A percentile compares a stretch with the other conserved stretches of the same genome.
These are phyloP conservation scores for Hypomecis atomaria DNA, from an alignment of 2,888 invertebrate genomes.

Conservation along the genomic window DNA sequence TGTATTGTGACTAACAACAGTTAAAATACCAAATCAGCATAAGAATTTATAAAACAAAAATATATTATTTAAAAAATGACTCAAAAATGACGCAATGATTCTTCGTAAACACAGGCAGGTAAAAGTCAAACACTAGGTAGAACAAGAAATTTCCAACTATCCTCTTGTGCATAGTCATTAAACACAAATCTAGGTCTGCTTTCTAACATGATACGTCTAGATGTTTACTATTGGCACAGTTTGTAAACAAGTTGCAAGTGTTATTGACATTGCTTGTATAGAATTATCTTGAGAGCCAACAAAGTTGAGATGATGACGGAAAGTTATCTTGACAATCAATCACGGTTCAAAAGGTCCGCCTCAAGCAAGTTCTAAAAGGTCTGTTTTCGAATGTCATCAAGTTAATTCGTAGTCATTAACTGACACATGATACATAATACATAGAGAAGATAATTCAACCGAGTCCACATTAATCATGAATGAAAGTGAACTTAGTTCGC, in stretches of 20 bases:
- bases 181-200: conserved; percentile 34
- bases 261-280: conserved; percentile 11
- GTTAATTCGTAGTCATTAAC: conserved; percentile 17
- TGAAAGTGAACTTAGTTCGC: conserved; percentile 48
- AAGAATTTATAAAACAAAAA: not conserved
- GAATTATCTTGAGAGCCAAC: not conserved
- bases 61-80: not conserved
- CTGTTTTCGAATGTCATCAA: conserved; percentile 18
- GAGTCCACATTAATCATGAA: conserved; percentile 30
- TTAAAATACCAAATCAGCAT: not conserved
- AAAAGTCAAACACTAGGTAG: conserved; percentile 27
- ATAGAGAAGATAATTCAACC: conserved; percentile 13
- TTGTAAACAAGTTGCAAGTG: conserved; percentile 12
- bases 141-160: conserved; percentile 21
- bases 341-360: conserved; percentile 4
- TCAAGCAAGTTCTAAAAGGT: conserved; percentile 7
- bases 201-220: conserved; percentile 29
- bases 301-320: not conserved
- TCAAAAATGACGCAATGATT: not conserved
- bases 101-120: conserved; percentile 4
- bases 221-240: conserved; percentile 21
- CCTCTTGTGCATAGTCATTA: conserved; percentile 28
- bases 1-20: not conserved
- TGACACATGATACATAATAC: conserved; percentile 18
- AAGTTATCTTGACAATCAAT: not conserved